A percentile compares a stretch with the other conserved stretches of the same genome.
These are phyloP conservation scores for Phataginus tetradactyla DNA, from an alignment of 2,797 vertebrate genomes.

Conservation along the genomic window DNA sequence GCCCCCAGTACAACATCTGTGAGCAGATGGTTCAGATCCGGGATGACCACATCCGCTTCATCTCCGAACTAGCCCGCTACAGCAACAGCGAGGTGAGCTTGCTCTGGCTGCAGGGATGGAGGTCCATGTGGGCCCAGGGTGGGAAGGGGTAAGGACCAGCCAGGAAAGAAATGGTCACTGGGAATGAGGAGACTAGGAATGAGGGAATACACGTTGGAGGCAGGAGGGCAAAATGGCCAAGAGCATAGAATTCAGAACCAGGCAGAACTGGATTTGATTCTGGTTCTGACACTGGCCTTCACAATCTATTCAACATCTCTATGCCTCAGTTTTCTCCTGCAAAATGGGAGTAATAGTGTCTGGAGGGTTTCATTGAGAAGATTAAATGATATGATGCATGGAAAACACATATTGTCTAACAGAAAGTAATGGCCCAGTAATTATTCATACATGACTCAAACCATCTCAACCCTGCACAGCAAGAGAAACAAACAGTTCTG, in stretches of 20 bases:
- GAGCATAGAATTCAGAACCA: not conserved
- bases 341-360: not conserved
- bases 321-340: not conserved
- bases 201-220: rapidly evolving
- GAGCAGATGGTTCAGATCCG: constrained; percentile 99
- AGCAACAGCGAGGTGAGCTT: constrained; percentile 93
- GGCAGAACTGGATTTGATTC: not conserved
- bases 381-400: not conserved
- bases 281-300: not conserved
- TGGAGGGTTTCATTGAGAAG: not conserved
- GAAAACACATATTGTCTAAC: too few species aligned
- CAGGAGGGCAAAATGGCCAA: not conserved
- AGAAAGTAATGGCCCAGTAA: too few species aligned
- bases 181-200: not conserved
- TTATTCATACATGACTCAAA: not conserved
- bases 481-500: not conserved
- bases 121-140: not conserved
- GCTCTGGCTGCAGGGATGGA: not conserved
- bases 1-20: constrained; percentile 99
- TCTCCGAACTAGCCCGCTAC: constrained; percentile 98
- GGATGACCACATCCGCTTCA: constrained; percentile 99
- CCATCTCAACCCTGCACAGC: not conserved
- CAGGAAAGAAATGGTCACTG: not conserved
- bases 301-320: not conserved
- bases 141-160: not conserved